Percentiles rank a stretch among this genome's conserved stretches.
Conservation (phyloP, 2,113 vertebrate genomes). For the Siniperca chuatsi region DNA sequence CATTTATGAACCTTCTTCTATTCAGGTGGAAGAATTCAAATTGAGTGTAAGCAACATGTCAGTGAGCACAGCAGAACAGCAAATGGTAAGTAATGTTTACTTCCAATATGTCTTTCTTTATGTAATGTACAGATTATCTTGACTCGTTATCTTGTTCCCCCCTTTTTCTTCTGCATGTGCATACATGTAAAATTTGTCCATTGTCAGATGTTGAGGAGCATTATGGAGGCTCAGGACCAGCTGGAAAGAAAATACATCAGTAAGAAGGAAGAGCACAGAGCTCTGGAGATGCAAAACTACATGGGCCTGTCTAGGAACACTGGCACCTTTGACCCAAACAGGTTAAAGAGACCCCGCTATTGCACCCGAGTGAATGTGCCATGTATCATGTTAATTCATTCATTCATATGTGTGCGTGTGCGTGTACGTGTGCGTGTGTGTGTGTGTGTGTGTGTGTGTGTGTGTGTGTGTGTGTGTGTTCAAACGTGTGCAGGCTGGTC, state of each 20-base stretch:
- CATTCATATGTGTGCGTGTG: neutral
- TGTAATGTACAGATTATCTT: neutral
- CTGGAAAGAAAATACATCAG: constrained; percentile 90
- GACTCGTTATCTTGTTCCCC: neutral
- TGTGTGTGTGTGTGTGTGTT: neutral
- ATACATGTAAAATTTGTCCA: neutral
- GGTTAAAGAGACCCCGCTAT: constrained; percentile 75
- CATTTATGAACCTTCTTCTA: constrained; percentile 28
- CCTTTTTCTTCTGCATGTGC: neutral
- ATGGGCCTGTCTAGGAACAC: constrained; percentile 78
- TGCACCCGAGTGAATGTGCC: neutral
- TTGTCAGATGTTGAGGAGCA: constrained; percentile 85
- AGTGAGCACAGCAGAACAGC: constrained; percentile 80
- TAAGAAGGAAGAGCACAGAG: constrained; percentile 86
- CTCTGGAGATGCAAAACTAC: constrained; percentile 87
- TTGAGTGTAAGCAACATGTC: constrained; percentile 74
- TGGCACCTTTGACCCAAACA: constrained; percentile 89
- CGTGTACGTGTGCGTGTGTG: neutral
- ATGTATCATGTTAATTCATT: neutral
- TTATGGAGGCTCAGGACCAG: constrained; percentile 87
- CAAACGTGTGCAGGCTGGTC: constrained; percentile 80
- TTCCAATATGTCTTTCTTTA: neutral
- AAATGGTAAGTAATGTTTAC: constrained; percentile 82
- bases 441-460: neutral
- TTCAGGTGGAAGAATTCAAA: constrained; percentile 91